Evolutionary conservation across 53 echinoderm and acorn worm genomes (phyloP).

Genomic region (Arbacia lixula): DNA sequence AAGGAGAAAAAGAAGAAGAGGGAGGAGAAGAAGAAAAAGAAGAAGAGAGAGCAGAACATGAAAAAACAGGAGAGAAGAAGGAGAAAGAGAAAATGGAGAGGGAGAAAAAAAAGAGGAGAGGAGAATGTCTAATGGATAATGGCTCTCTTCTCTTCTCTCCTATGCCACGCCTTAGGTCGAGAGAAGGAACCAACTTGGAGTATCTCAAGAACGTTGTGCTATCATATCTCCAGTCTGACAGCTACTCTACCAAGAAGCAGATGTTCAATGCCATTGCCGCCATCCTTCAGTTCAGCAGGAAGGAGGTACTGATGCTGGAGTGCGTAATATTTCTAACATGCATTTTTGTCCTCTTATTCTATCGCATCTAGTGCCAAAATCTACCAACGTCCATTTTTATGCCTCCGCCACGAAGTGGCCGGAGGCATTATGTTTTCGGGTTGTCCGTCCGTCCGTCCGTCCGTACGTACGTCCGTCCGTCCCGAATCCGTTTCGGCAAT

Average conservation of each 20-base stretch:
- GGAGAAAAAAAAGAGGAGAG: not conserved
- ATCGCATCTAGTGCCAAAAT: no score
- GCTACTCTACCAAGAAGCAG: conserved; percentile 82
- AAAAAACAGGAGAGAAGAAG: conserved; percentile 75
- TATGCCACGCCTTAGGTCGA: conserved; percentile 78
- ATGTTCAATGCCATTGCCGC: conserved; percentile 95
- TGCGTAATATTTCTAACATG: no score
- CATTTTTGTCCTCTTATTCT: no score
- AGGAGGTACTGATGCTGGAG: no score
- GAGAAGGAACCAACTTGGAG: conserved; percentile 96
- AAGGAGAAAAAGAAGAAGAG: not conserved
- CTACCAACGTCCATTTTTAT: no score
- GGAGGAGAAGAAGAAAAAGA: not conserved
- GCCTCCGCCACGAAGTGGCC: no score
- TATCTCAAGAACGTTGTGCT: conserved; percentile 97
- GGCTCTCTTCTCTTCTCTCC: not conserved
- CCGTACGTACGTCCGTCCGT: no score
- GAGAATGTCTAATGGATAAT: no score
- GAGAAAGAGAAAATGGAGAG: conserved; percentile 77
- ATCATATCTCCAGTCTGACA: conserved; percentile 85
- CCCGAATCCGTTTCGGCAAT: no score
- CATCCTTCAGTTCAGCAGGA: conserved; percentile 89
- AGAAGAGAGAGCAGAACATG: conserved; percentile 60
- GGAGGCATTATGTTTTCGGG: no score
- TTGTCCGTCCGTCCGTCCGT: no score